phyloP scores from a whole-genome alignment of 2,113 vertebrate genomes.

The Megalops atlanticus region DNA sequence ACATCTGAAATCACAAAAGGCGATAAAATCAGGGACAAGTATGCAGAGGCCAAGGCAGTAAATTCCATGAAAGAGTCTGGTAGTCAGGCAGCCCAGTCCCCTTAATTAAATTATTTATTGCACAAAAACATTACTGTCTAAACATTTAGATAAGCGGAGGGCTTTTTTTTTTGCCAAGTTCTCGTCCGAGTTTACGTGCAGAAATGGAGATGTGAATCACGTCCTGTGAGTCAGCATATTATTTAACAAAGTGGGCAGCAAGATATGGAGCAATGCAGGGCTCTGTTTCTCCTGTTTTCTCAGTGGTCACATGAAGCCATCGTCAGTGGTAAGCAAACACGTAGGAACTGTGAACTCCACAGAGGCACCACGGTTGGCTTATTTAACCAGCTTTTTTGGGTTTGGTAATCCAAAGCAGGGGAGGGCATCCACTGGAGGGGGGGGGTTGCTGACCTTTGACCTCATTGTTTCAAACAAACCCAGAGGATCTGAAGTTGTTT shows the following conservation, averaged over 20 bases:
- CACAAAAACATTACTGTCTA: conserved; percentile 52
- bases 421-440: too few species aligned
- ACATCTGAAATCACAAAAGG: background rate
- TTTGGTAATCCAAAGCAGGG: too few species aligned
- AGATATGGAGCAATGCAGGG: background rate
- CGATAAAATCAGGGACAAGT: background rate
- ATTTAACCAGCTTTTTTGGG: too few species aligned
- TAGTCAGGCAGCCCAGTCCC: conserved; percentile 23
- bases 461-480: too few species aligned
- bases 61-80: conserved; percentile 7
- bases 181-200: conserved; percentile 42
- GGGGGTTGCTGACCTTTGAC: too few species aligned
- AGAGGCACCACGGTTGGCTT: too few species aligned
- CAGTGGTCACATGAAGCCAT: background rate
- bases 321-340: background rate
- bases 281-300: background rate
- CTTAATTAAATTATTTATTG: conserved; percentile 55
- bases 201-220: conserved; percentile 62
- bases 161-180: conserved; percentile 29
- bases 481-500: background rate
- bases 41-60: background rate
- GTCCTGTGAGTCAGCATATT: conserved; percentile 69
- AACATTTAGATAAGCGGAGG: conserved; percentile 59
- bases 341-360: too few species aligned
- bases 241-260: conserved; percentile 45